phyloP scores from a whole-genome alignment of 1,140 invertebrate species.

The Gryon sp. region DNA sequence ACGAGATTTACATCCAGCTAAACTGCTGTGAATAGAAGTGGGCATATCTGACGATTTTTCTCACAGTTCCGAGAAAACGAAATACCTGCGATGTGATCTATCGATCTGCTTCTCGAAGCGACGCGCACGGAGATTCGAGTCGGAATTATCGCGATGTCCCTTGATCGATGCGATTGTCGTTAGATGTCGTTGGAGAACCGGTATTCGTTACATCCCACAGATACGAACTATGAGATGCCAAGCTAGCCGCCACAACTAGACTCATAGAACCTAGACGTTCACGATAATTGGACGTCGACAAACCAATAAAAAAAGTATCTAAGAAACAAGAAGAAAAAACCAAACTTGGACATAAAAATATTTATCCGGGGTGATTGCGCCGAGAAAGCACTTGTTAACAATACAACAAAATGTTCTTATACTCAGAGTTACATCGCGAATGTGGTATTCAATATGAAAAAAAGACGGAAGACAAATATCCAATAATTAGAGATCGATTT shows the following conservation, averaged over 20 bases:
- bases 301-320: slow-evolving; percentile 46
- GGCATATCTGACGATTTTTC: slow-evolving; percentile 61
- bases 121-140: slow-evolving; percentile 27
- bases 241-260: slow-evolving; percentile 3
- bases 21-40: slow-evolving; percentile 39
- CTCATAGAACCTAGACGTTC: slow-evolving; percentile 33
- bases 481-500: slow-evolving; percentile 36
- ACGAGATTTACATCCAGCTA: slow-evolving; percentile 57
- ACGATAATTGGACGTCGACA: slow-evolving; percentile 62
- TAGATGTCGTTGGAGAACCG: slow-evolving; percentile 74
- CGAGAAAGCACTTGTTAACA: slow-evolving; percentile 45
- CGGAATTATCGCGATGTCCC: slow-evolving; percentile 76
- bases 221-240: slow-evolving; percentile 32
- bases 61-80: slow-evolving; percentile 62
- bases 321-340: no score
- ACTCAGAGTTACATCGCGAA: background rate
- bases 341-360: slow-evolving; percentile 59
- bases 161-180: slow-evolving; percentile 78
- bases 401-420: slow-evolving; percentile 24
- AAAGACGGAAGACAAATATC: no score
- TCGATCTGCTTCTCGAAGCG: slow-evolving; percentile 42
- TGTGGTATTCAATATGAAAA: slow-evolving; percentile 22
- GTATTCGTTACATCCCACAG: slow-evolving; percentile 65
- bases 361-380: slow-evolving; percentile 42
- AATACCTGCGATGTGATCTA: slow-evolving; percentile 64